Conservation (phyloP, 1,140 invertebrate species). For the Caenorhabditis latens region DNA sequence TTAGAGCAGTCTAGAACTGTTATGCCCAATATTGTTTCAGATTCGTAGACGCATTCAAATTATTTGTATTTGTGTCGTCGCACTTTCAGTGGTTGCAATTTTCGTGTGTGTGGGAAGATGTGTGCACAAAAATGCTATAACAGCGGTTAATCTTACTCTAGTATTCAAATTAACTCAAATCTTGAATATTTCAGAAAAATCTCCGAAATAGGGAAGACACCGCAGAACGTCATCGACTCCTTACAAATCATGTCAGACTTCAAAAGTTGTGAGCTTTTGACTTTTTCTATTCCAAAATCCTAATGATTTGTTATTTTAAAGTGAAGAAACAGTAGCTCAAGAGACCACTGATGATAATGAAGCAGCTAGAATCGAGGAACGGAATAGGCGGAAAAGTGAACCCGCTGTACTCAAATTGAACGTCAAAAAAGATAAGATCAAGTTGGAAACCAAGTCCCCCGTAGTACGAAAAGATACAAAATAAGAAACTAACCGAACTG, state of each 20-base stretch:
- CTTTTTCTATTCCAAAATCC: no score
- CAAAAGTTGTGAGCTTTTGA: conserved; percentile 25
- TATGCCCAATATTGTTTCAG: neutral
- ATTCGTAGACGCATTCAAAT: conserved; percentile 18
- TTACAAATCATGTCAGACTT: conserved; percentile 19
- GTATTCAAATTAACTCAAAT: neutral
- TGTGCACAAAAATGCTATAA: conserved; percentile 15
- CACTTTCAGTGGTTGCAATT: conserved; percentile 8
- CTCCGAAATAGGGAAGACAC: neutral
- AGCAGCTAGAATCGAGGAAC: neutral
- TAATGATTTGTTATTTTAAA: neutral
- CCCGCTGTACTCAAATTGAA: conserved; percentile 17
- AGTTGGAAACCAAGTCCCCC: neutral
- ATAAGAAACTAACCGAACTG: conserved; percentile 63
- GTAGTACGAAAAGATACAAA: neutral
- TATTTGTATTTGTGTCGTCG: conserved; percentile 15
- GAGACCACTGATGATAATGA: neutral
- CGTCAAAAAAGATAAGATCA: neutral
- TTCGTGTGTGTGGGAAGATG: neutral
- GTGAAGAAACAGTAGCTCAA: conserved; percentile 37
- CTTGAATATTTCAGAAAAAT: neutral
- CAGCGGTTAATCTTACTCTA: neutral
- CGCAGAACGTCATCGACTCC: conserved; percentile 18
- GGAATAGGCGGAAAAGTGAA: conserved; percentile 12
- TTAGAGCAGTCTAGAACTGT: neutral